Evolutionary conservation across 2,797 vertebrate genomes (phyloP).

Genomic region (Lagodon rhomboides): DNA sequence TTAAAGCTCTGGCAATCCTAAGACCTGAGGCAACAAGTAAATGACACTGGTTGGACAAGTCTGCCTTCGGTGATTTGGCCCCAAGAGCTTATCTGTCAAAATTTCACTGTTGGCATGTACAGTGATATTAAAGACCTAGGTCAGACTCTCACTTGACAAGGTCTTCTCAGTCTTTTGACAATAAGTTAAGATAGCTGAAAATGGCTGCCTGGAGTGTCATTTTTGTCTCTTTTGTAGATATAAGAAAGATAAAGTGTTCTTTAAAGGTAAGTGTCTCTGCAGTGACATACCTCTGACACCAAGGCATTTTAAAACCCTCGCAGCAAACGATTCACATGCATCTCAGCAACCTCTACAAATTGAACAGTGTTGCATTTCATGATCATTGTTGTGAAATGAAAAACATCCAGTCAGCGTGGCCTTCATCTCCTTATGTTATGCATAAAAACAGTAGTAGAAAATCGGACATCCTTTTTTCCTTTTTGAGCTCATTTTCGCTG

Average conservation of each 20-base stretch:
- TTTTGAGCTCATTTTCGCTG: too few relatives aligned
- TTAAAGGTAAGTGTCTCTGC: conserved; percentile 10
- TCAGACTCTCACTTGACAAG: conserved; percentile 41
- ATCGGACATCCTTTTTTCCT: too few relatives aligned
- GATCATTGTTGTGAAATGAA: background rate
- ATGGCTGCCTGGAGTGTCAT: conserved; percentile 10
- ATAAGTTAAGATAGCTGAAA: conserved; percentile 24
- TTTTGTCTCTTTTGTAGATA: conserved; percentile 15
- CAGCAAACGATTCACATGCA: background rate
- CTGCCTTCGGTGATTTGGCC: conserved; percentile 28
- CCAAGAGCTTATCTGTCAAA: conserved; percentile 43
- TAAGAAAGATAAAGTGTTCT: conserved; percentile 15
- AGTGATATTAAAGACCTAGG: conserved; percentile 32
- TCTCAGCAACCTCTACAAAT: background rate
- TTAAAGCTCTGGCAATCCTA: conserved; percentile 16
- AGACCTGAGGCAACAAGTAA: conserved; percentile 36
- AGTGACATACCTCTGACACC: background rate
- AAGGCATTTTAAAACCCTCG: background rate
- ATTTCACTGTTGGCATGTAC: conserved; percentile 8
- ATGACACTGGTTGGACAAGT: conserved; percentile 39
- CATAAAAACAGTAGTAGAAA: background rate
- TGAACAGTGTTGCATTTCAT: background rate
- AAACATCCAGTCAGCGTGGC: background rate
- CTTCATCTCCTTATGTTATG: background rate
- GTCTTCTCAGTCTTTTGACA: conserved; percentile 35